A percentile compares a stretch with the other conserved stretches of the same genome.
phyloP scores from a whole-genome alignment of 2,113 vertebrate species.

The Clarias batrachus region DNA sequence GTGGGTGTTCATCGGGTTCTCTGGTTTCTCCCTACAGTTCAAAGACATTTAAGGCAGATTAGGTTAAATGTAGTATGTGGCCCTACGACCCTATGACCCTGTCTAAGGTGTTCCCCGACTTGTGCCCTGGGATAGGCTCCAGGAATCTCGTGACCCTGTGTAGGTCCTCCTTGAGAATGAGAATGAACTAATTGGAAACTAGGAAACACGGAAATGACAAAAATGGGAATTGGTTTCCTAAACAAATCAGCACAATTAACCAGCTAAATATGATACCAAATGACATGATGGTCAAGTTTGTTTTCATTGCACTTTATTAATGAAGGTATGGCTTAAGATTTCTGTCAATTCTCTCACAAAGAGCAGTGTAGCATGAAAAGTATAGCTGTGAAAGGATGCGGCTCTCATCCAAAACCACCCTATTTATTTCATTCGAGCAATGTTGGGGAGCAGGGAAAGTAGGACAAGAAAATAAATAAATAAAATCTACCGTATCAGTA shows the following conservation, averaged over 20 bases:
- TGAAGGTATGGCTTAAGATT: neutral
- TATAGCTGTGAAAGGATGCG: neutral
- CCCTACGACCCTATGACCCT: too few relatives aligned
- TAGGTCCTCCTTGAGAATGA: too few relatives aligned
- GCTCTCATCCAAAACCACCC: neutral
- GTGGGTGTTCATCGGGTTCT: too few relatives aligned
- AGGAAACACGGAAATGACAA: neutral
- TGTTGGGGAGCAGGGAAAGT: neutral
- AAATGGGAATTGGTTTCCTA: neutral
- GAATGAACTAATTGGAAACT: neutral
- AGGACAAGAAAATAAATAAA: neutral
- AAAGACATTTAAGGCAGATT: too few relatives aligned
- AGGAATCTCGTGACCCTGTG: too few relatives aligned
- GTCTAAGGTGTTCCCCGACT: too few relatives aligned
- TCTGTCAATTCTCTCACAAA: neutral
- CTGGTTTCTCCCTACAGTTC: too few relatives aligned
- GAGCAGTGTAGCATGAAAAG: neutral
- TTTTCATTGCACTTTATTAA: neutral
- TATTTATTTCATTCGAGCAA: neutral
- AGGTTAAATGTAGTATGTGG: too few relatives aligned
- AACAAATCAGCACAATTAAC: neutral
- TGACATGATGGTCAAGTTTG: neutral
- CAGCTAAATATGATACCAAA: neutral
- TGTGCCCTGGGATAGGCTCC: too few relatives aligned
- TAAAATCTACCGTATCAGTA: neutral